A percentile compares a stretch with the other conserved stretches of the same genome.
phyloP scores from a whole-genome alignment of 1,140 invertebrate species.

The Drosophila dunni region DNA sequence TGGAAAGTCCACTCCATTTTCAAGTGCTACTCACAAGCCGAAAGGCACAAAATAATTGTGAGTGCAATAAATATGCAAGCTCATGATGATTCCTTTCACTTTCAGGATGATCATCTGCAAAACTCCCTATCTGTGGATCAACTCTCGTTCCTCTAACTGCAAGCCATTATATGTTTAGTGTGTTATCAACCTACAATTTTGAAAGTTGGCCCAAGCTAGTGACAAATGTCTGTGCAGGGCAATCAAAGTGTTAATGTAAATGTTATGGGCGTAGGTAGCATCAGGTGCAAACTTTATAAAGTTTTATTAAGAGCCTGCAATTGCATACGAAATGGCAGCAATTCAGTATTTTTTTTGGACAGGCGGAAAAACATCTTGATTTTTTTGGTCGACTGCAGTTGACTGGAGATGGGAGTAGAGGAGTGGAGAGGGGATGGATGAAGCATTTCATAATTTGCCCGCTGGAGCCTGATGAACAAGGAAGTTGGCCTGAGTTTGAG shows the following conservation, averaged over 20 bases:
- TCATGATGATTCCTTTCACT: constrained; percentile 76
- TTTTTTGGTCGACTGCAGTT: constrained; percentile 37
- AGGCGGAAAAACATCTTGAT: constrained; percentile 70
- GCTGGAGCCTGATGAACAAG: constrained; percentile 53
- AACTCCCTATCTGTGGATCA: constrained; percentile 23
- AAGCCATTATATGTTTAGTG: not conserved
- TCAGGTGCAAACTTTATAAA: not conserved
- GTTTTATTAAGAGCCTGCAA: constrained; percentile 23
- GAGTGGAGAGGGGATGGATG: not conserved
- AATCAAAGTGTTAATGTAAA: constrained; percentile 59
- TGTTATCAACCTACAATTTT: constrained; percentile 22
- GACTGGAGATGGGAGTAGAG: not conserved
- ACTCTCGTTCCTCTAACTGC: constrained; percentile 9
- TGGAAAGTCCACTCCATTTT: constrained; percentile 56
- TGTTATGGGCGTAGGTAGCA: constrained; percentile 17
- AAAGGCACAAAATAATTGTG: constrained; percentile 47
- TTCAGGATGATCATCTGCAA: constrained; percentile 63
- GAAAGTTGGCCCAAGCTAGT: constrained; percentile 58
- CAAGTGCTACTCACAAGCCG: constrained; percentile 46
- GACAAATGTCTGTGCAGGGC: constrained; percentile 37
- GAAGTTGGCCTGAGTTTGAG: constrained; percentile 46
- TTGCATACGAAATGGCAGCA: constrained; percentile 60
- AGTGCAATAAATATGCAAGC: constrained; percentile 74
- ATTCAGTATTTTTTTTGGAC: constrained; percentile 57
- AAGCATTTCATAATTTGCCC: constrained; percentile 67